phyloP scores from a whole-genome alignment of 2,113 vertebrate genomes.

The Corapipo altera region DNA sequence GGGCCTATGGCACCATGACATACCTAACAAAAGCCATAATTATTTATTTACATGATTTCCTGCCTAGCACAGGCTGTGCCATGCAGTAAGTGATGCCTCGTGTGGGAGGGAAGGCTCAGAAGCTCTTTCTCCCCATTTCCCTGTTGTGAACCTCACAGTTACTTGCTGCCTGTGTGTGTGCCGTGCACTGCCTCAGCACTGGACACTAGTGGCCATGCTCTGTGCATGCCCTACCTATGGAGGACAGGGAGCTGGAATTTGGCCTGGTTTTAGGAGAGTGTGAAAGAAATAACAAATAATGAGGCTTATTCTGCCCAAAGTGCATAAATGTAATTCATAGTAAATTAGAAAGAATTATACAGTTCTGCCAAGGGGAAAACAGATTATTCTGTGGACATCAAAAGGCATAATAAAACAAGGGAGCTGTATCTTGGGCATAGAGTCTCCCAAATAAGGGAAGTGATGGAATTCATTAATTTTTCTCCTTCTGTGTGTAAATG shows the following conservation, averaged over 20 bases:
- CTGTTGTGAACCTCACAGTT: not conserved
- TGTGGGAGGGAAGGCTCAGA: not conserved
- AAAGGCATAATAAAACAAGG: conserved; percentile 23
- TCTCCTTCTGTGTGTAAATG: conserved; percentile 5
- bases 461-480: conserved; percentile 45
- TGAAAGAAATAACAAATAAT: not conserved
- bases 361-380: not conserved
- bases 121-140: not conserved
- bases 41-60: conserved; percentile 88
- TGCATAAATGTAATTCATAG: not conserved
- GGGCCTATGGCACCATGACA: conserved; percentile 96
- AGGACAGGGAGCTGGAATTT: not conserved
- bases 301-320: not conserved
- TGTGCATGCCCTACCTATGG: not conserved
- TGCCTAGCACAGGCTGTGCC: conserved; percentile 89
- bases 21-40: conserved; percentile 92
- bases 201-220: not conserved
- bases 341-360: conserved; percentile 28
- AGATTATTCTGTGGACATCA: conserved; percentile 21
- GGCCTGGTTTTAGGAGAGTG: not conserved
- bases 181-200: not conserved
- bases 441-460: not conserved
- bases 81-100: conserved; percentile 77
- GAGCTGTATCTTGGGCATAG: not conserved
- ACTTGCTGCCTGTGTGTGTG: not conserved